These are phyloP conservation scores for Polyergus mexicanus DNA, from an alignment of 1,140 invertebrate genomes.

Conservation along the genomic window DNA sequence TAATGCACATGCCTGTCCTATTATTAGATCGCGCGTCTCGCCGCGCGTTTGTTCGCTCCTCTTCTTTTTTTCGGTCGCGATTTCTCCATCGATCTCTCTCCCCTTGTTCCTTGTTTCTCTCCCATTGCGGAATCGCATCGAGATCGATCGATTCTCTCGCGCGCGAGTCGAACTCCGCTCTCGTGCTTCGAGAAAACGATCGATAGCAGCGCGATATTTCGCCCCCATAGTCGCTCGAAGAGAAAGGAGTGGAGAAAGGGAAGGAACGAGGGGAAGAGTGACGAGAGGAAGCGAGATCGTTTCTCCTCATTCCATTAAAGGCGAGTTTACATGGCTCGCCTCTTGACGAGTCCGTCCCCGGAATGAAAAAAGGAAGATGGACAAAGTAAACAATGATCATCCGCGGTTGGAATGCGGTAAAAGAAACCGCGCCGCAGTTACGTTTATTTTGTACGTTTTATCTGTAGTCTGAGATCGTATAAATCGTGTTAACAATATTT, in stretches of 20 bases:
- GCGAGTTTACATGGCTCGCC: slow-evolving; percentile 46
- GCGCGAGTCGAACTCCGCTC: slow-evolving; percentile 63
- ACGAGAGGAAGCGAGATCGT: slow-evolving; percentile 35
- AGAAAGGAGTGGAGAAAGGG: slow-evolving; percentile 63
- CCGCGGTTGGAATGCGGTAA: background rate
- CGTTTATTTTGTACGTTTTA: background rate
- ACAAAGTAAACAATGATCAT: slow-evolving; percentile 31
- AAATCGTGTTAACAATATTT: background rate
- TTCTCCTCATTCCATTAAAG: slow-evolving; percentile 52
- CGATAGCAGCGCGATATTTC: slow-evolving; percentile 78
- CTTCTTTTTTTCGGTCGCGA: background rate
- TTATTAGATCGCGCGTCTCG: slow-evolving; percentile 70
- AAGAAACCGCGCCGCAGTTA: background rate
- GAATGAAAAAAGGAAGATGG: background rate
- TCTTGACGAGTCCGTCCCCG: slow-evolving; percentile 36
- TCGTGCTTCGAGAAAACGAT: slow-evolving; percentile 75
- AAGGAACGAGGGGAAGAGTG: slow-evolving; percentile 33
- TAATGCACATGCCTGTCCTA: slow-evolving; percentile 71
- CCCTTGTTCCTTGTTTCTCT: background rate
- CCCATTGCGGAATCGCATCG: slow-evolving; percentile 4
- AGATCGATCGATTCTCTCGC: slow-evolving; percentile 63
- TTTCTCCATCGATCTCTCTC: slow-evolving; percentile 38
- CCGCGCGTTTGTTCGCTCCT: background rate
- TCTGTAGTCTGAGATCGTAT: background rate
- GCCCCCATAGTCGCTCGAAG: slow-evolving; percentile 72